Conservation (phyloP, 2,113 vertebrate genomes). For the Alethe castanea region DNA sequence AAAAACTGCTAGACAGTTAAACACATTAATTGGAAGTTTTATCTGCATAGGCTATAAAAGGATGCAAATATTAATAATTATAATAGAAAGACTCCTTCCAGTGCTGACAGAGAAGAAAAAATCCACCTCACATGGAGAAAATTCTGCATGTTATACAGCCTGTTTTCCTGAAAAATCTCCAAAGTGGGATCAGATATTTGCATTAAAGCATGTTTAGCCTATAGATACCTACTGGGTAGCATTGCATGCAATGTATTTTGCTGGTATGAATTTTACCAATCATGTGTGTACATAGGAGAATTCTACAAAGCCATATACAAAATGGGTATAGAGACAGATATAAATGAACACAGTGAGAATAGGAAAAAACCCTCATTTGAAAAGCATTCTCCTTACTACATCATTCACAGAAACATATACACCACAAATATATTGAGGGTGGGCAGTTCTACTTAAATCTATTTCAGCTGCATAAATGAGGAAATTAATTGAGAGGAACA, state of each 20-base stretch:
- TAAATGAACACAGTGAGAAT: background rate
- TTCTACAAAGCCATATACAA: background rate
- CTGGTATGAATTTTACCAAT: background rate
- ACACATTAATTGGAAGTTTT: slow-evolving; percentile 4
- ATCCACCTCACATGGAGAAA: background rate
- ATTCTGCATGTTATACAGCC: background rate
- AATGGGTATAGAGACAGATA: background rate
- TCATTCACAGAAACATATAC: background rate
- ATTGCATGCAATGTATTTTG: background rate
- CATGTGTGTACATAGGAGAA: background rate
- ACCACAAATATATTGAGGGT: background rate
- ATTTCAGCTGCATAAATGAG: background rate
- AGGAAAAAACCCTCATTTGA: background rate
- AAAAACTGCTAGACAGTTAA: background rate
- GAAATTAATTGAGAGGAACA: background rate
- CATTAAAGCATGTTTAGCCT: background rate
- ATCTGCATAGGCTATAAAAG: background rate
- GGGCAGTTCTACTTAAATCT: background rate
- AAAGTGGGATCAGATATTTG: background rate
- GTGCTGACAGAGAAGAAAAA: background rate
- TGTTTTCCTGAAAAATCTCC: background rate
- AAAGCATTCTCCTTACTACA: background rate
- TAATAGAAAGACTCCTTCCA: background rate
- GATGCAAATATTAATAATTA: background rate
- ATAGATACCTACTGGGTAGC: background rate